Evolutionary conservation across 1,140 invertebrate species (phyloP).

Genomic region (Papilio glaucus): DNA sequence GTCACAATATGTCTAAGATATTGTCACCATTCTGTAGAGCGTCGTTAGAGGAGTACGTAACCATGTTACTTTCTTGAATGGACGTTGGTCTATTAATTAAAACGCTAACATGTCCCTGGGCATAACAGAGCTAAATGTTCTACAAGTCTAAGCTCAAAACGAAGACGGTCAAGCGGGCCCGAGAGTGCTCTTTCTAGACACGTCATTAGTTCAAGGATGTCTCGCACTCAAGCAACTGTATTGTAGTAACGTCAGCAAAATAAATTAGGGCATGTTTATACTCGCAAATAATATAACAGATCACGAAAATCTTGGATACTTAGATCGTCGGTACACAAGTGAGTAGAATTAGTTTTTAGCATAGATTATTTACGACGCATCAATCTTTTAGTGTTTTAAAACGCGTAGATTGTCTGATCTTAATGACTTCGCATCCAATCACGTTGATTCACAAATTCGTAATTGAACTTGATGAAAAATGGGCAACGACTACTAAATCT

Average conservation of each 20-base stretch:
- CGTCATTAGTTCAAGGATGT: conserved; percentile 10
- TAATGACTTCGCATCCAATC: too few relatives aligned
- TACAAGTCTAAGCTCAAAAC: background rate
- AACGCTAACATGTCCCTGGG: background rate
- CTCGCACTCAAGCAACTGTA: conserved; percentile 9
- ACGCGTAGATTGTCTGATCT: too few relatives aligned
- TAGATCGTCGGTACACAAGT: too few relatives aligned
- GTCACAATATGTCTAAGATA: background rate
- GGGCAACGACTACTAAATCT: too few relatives aligned
- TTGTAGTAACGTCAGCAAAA: background rate
- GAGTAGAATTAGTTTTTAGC: too few relatives aligned
- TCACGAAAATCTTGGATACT: background rate
- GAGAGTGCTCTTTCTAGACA: conserved; percentile 2
- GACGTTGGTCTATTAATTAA: conserved; percentile 4
- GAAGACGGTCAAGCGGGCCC: conserved; percentile 9
- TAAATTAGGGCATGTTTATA: background rate
- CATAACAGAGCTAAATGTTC: background rate
- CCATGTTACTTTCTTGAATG: background rate
- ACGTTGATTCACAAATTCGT: too few relatives aligned
- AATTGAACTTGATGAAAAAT: too few relatives aligned
- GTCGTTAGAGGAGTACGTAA: background rate
- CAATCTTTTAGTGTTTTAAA: too few relatives aligned
- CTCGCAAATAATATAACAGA: background rate
- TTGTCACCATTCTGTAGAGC: background rate
- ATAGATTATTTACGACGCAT: too few relatives aligned